Evolutionary conservation across 2,797 vertebrate species (phyloP).

Genomic region (Lindbergichthys nudifrons): DNA sequence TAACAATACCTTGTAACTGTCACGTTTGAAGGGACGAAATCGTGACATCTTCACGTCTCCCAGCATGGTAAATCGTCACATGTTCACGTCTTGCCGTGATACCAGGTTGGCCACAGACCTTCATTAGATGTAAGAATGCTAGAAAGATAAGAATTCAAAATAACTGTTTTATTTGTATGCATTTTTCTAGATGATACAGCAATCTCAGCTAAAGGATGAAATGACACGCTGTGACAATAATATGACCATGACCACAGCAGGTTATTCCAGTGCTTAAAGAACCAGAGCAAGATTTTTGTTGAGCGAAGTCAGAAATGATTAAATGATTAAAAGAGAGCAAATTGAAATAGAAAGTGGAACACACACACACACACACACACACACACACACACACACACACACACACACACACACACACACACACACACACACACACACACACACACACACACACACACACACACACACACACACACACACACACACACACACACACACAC

Average conservation of each 20-base stretch:
- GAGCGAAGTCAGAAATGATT: conserved; percentile 32
- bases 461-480: conserved; percentile 40
- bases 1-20: too few relatives aligned
- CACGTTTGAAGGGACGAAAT: too few relatives aligned
- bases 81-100: too few relatives aligned
- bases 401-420: too few relatives aligned
- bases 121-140: not conserved
- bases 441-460: conserved; percentile 12
- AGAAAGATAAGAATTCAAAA: not conserved
- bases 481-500: conserved; percentile 48
- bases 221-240: not conserved
- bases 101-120: too few relatives aligned
- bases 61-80: too few relatives aligned
- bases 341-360: conserved; percentile 60
- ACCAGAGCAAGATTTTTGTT: conserved; percentile 16
- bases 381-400: too few relatives aligned
- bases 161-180: not conserved
- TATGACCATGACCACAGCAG: not conserved
- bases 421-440: conserved; percentile 41
- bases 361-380: too few relatives aligned
- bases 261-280: conserved; percentile 4
- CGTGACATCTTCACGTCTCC: too few relatives aligned
- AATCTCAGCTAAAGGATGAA: not conserved
- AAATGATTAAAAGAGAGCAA: conserved; percentile 33
- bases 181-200: not conserved